phyloP scores from a whole-genome alignment of 2,797 vertebrate species.

The Liasis olivaceus region DNA sequence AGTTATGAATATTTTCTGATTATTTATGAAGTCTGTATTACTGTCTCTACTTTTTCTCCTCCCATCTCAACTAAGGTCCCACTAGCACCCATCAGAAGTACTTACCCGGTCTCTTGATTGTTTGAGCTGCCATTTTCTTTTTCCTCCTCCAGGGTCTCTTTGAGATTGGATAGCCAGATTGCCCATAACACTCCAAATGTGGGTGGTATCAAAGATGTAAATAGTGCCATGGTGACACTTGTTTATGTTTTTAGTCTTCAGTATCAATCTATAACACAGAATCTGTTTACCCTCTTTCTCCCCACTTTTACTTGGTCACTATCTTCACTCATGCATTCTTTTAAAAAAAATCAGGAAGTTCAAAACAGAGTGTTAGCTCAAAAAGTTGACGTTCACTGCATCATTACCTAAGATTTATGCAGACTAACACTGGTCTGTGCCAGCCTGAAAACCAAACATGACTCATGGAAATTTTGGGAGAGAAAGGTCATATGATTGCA shows the following conservation, averaged over 20 bases:
- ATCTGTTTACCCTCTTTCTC: background rate
- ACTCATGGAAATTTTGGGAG: slow-evolving; percentile 42
- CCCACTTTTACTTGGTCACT: slow-evolving; percentile 9
- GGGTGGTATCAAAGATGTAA: background rate
- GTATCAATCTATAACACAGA: background rate
- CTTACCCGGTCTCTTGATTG: background rate
- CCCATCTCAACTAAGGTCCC: background rate
- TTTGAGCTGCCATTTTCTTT: background rate
- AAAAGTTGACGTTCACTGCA: slow-evolving; percentile 41
- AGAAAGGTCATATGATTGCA: background rate
- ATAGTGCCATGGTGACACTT: background rate
- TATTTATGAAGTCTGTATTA: background rate
- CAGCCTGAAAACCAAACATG: slow-evolving; percentile 17
- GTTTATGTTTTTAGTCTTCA: background rate
- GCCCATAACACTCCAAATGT: background rate
- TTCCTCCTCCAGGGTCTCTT: background rate
- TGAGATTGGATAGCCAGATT: background rate
- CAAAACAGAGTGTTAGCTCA: slow-evolving; percentile 54
- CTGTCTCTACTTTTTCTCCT: background rate
- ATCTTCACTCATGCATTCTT: slow-evolving; percentile 3
- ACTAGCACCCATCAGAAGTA: background rate
- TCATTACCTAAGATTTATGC: background rate
- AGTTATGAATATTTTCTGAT: background rate
- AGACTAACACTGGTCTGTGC: slow-evolving; percentile 2
- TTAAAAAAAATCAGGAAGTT: slow-evolving; percentile 40